Evolutionary conservation across 1,140 invertebrate species (phyloP).

Genomic region (Tetraneura akinire): DNA sequence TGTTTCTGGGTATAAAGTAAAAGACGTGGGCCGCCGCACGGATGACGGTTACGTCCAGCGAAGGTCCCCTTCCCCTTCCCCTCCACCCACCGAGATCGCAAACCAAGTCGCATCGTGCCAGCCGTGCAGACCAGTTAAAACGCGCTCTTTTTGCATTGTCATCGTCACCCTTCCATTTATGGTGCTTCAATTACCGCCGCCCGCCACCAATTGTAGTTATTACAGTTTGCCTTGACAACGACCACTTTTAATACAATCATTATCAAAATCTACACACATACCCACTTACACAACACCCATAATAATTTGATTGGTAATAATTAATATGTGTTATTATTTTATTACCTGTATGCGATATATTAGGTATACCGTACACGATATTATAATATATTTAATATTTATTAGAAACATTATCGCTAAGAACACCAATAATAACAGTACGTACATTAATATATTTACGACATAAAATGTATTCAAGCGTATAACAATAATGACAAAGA

Average conservation of each 20-base stretch:
- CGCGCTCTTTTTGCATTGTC: constrained; percentile 51
- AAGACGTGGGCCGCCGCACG: constrained; percentile 49
- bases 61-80: background rate
- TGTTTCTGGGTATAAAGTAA: constrained; percentile 41
- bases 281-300: background rate
- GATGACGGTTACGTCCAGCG: constrained; percentile 50
- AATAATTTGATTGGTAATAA: constrained; percentile 12
- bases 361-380: too few relatives aligned
- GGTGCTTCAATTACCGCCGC: constrained; percentile 47
- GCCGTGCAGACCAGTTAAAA: constrained; percentile 48
- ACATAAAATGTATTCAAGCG: too few relatives aligned
- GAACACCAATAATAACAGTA: too few relatives aligned
- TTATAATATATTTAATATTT: too few relatives aligned
- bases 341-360: too few relatives aligned
- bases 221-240: constrained; percentile 49
- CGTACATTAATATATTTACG: too few relatives aligned
- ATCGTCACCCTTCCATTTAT: constrained; percentile 50
- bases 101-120: constrained; percentile 25
- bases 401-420: too few relatives aligned
- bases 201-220: constrained; percentile 38
- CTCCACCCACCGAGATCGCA: background rate
- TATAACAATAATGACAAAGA: too few relatives aligned
- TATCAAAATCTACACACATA: constrained; percentile 26
- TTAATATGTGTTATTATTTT: too few relatives aligned
- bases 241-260: constrained; percentile 45